Evolutionary conservation across 2,888 invertebrate genomes (phyloP).

Genomic region (Philereme vetulata): DNA sequence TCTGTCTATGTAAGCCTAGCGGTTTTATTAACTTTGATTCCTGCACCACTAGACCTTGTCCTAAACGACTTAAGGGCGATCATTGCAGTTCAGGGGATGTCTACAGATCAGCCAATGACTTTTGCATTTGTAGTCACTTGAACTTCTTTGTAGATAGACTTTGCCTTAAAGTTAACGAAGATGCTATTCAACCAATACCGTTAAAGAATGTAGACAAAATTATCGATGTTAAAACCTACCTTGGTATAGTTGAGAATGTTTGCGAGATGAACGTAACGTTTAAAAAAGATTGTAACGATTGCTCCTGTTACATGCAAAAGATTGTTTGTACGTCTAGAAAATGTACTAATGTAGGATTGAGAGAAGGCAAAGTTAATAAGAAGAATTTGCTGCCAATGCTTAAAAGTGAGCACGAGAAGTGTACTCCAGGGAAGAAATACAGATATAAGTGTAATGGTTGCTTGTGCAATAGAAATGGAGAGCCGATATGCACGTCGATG

Average conservation of each 20-base stretch:
- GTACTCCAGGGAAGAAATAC: slow-evolving; percentile 53
- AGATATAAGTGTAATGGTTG: slow-evolving; percentile 58
- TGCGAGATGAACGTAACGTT: slow-evolving; percentile 32
- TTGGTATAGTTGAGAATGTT: slow-evolving; percentile 25
- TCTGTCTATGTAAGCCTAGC: slow-evolving; percentile 51
- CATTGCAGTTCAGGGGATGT: slow-evolving; percentile 53
- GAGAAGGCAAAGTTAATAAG: slow-evolving; percentile 8
- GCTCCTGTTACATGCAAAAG: slow-evolving; percentile 42
- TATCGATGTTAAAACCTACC: slow-evolving; percentile 36
- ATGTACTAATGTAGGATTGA: slow-evolving; percentile 18
- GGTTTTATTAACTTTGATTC: slow-evolving; percentile 41
- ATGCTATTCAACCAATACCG: slow-evolving; percentile 42
- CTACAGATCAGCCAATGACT: slow-evolving; percentile 44
- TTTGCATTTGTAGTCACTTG: slow-evolving; percentile 59
- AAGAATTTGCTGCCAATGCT: slow-evolving; percentile 40
- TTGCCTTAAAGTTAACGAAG: slow-evolving; percentile 45
- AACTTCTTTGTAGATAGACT: slow-evolving; percentile 55
- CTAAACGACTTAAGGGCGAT: slow-evolving; percentile 46
- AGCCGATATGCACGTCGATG: slow-evolving; percentile 55
- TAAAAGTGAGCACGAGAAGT: slow-evolving; percentile 35
- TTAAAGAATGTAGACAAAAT: slow-evolving; percentile 36
- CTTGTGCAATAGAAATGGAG: slow-evolving; percentile 43
- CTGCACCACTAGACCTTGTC: slow-evolving; percentile 56
- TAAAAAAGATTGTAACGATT: slow-evolving; percentile 54
- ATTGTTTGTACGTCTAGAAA: slow-evolving; percentile 30